These are phyloP conservation scores for Polydesmus complanatus DNA, from an alignment of 2,888 invertebrate genomes.

Conservation along the genomic window DNA sequence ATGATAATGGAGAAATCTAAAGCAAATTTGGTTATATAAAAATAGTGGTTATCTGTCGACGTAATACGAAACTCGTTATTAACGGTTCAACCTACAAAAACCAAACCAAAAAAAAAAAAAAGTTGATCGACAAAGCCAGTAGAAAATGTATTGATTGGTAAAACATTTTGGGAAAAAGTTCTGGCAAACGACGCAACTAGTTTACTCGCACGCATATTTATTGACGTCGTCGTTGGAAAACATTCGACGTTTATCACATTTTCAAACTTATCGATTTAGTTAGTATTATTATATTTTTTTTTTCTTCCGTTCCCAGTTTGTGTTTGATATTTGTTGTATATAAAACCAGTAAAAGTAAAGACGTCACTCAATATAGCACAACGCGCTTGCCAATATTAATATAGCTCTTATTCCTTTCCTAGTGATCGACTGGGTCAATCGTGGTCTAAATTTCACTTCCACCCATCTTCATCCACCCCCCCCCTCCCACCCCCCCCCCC, in stretches of 20 bases:
- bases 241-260: not conserved
- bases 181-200: not conserved
- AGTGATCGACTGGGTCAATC: not conserved
- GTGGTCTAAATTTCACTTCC: not conserved
- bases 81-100: too few relatives aligned
- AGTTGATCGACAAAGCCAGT: too few relatives aligned
- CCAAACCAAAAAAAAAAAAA: too few relatives aligned
- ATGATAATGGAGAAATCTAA: too few relatives aligned
- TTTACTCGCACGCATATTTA: not conserved
- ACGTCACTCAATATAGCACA: not conserved
- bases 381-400: not conserved
- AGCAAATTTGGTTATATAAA: too few relatives aligned
- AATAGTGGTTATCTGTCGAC: too few relatives aligned
- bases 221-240: not conserved
- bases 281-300: too few relatives aligned
- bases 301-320: not conserved
- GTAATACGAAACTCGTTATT: too few relatives aligned
- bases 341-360: too few relatives aligned
- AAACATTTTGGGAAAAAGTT: not conserved
- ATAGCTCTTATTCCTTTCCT: not conserved
- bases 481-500: too few relatives aligned
- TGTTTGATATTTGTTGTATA: not conserved
- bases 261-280: not conserved
- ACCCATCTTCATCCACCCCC: too few relatives aligned
- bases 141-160: not conserved